Evolutionary conservation across 2,797 vertebrate genomes (phyloP), one percentile per base, ranked within the genome.

Genomic region (Peromyscus attwateri): DNA sequence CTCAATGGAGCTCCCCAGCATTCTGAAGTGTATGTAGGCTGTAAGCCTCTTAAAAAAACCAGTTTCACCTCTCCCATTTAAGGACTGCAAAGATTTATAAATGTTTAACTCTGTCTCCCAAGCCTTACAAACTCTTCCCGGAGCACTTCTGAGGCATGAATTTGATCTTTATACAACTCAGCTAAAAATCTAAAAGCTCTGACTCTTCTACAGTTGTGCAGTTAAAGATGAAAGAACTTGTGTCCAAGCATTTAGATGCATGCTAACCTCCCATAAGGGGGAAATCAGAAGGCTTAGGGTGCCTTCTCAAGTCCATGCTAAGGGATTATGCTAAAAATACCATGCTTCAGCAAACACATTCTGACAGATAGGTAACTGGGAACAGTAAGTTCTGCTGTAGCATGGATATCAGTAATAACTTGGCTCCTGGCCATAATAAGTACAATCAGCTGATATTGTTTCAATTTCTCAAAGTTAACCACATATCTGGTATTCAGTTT

Each of bases 151-250:
- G 31, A 96, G 49, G 34, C 25, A 43, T 55, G 60, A 57, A 97
- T 89, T 97, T 96, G 84, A 97, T 97, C 73, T 21, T n/a, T 57
- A 66, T 60, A 96, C 31, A 96, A 82, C 96, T 23, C 92, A 96
- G 66, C 66, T 68, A 94, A 75, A 94, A 97, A n/a, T 97, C 64
- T 29, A 96, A 84, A 96, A 97, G 96, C 79, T 81, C 83, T 93
- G 89, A 96, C 91, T 77, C 52, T 97, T 93, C 94, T 94, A 89
- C 66, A 93, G 40, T 92, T 95, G 46, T 70, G 84, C 40, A 97
- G 1, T 0, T 64, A 83, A 94, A 96, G 73, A 93, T 92, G 91
- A 97, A 98, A 97, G 19, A 93, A 95, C 75, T 9, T 75, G 2
- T 80, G 94, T 49, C 90, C 76, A 89, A 66, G 73, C 55, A 93